Evolutionary conservation across 1,140 invertebrate genomes (phyloP).

Genomic region (Ooceraea biroi): DNA sequence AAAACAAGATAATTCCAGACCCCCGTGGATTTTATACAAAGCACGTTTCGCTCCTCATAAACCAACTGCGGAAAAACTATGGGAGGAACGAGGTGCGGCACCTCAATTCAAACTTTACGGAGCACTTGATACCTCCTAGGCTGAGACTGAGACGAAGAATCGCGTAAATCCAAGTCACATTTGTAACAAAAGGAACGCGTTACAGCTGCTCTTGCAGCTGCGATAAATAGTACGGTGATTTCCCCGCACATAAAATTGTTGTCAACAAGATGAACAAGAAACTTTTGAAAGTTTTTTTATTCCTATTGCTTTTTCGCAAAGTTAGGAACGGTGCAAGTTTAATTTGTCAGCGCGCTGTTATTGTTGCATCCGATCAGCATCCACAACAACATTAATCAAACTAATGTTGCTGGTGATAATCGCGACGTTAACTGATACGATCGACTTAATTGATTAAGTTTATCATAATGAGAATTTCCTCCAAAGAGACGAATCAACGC

Average conservation of each 20-base stretch:
- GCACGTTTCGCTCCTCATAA: slow-evolving; percentile 52
- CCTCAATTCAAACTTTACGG: slow-evolving; percentile 26
- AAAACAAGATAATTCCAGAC: slow-evolving; percentile 53
- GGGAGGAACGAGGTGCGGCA: not conserved
- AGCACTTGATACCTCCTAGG: not conserved
- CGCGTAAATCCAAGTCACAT: not conserved
- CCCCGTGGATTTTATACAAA: slow-evolving; percentile 36
- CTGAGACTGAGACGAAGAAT: slow-evolving; percentile 10
- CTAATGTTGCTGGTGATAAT: not conserved
- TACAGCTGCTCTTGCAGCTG: not conserved
- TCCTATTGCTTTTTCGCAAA: not conserved
- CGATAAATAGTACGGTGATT: not conserved
- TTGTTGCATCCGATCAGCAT: not conserved
- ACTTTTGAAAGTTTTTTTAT: slow-evolving; percentile 4
- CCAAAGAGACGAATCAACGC: slow-evolving; percentile 37
- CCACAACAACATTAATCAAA: slow-evolving; percentile 23
- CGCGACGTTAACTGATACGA: slow-evolving; percentile 13
- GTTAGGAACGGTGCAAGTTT: not conserved
- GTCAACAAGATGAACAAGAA: not conserved
- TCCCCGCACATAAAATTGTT: not conserved
- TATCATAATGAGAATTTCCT: slow-evolving; percentile 52
- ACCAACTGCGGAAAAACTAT: slow-evolving; percentile 36
- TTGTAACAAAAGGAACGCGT: not conserved
- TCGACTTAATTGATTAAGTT: slow-evolving; percentile 54
- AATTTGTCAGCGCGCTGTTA: not conserved